A percentile compares a stretch with the other conserved stretches of the same genome.
Conservation (phyloP, 1,140 invertebrate genomes). For the Formica exsecta region DNA sequence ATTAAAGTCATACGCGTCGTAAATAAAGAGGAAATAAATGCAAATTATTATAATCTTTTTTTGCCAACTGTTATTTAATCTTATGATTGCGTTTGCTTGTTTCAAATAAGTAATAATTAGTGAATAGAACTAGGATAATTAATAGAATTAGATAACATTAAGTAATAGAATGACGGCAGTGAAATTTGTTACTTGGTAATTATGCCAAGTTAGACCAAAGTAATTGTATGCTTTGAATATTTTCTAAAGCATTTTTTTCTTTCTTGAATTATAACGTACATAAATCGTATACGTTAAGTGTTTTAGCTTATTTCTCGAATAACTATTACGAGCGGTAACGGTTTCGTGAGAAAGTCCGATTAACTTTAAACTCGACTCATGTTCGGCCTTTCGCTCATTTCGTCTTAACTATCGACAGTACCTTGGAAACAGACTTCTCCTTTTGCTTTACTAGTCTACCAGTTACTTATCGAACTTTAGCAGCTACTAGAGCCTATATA, state of each 20-base stretch:
- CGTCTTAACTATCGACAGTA: constrained; percentile 69
- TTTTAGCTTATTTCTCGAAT: constrained; percentile 53
- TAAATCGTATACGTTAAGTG: constrained; percentile 38
- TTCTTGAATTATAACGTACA: constrained; percentile 29
- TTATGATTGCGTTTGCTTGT: neutral
- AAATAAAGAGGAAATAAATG: neutral
- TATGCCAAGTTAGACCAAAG: neutral
- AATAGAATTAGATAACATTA: neutral
- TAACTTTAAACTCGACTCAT: constrained; percentile 59
- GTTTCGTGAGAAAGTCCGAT: constrained; percentile 62
- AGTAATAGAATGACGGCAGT: neutral
- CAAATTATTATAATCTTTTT: constrained; percentile 1
- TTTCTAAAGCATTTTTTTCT: neutral
- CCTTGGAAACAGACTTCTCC: constrained; percentile 59
- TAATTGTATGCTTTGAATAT: neutral
- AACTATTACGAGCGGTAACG: constrained; percentile 53
- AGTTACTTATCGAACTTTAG: constrained; percentile 60
- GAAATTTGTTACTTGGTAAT: neutral
- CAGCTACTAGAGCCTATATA: constrained; percentile 28
- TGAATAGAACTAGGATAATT: neutral
- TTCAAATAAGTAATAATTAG: neutral
- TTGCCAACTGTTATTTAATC: neutral
- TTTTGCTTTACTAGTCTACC: constrained; percentile 50
- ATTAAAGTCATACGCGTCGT: neutral
- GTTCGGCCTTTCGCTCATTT: constrained; percentile 70